A percentile compares a stretch with the other conserved stretches of the same genome.
These are phyloP conservation scores for Morpho achilles DNA, from an alignment of 2,888 invertebrate genomes.

Conservation along the genomic window DNA sequence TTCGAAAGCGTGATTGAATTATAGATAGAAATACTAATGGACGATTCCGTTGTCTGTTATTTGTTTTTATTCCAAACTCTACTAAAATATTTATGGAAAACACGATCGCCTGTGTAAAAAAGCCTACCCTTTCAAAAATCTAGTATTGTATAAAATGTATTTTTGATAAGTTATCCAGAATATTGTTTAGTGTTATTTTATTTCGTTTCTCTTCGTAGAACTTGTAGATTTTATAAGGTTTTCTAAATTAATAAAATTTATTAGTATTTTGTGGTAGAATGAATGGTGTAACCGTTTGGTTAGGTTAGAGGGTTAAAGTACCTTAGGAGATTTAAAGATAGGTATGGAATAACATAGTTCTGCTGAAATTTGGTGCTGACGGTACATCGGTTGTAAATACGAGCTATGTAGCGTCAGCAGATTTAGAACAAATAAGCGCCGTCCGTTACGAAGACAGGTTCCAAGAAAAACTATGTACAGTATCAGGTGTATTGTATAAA, in stretches of 20 bases:
- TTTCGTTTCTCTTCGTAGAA: constrained; percentile 18
- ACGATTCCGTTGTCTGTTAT: constrained; percentile 7
- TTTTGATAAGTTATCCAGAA: constrained; percentile 78
- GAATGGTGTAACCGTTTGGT: constrained; percentile 60
- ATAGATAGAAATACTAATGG: constrained; percentile 21
- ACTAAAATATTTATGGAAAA: constrained; percentile 28
- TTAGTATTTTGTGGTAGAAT: constrained; percentile 44
- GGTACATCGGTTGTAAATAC: constrained; percentile 28
- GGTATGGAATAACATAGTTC: constrained; percentile 48
- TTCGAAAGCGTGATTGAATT: constrained; percentile 13
- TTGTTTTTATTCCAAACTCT: constrained; percentile 20
- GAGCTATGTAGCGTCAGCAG: constrained; percentile 34
- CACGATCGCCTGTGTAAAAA: constrained; percentile 19
- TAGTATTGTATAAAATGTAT: constrained; percentile 29
- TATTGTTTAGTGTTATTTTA: constrained; percentile 48
- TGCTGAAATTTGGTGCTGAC: constrained; percentile 43
- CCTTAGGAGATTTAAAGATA: constrained; percentile 45
- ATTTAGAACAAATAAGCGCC: constrained; percentile 46
- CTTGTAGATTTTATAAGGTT: constrained; percentile 25
- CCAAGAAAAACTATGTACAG: constrained; percentile 20
- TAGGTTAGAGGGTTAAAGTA: constrained; percentile 54
- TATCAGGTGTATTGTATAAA: constrained; percentile 12
- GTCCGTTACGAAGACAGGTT: constrained; percentile 44
- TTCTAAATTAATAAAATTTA: constrained; percentile 42
- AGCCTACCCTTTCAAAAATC: constrained; percentile 21